Evolutionary conservation across 2,797 vertebrate genomes (phyloP).

Genomic region (Coregonus sp.): DNA sequence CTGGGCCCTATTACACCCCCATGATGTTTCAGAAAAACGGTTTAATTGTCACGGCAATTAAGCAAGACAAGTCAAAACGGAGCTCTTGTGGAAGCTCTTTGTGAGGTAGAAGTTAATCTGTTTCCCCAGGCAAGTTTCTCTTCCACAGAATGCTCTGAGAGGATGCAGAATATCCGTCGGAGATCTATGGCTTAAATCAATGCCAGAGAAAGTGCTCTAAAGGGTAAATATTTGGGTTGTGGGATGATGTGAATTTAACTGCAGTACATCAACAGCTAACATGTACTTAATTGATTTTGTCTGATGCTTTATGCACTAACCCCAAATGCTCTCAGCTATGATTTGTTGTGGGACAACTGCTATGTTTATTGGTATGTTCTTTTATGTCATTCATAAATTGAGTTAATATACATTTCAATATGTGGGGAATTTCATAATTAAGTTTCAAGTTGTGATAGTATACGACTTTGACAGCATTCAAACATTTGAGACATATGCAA

Average conservation of each 20-base stretch:
- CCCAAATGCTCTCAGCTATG: conserved; percentile 9
- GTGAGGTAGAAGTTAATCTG: conserved; percentile 54
- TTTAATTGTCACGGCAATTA: conserved; percentile 74
- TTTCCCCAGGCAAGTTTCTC: conserved; percentile 63
- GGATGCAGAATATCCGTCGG: conserved; percentile 50
- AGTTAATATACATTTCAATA: conserved; percentile 16
- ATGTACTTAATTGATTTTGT: conserved; percentile 18
- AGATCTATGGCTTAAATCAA: conserved; percentile 49
- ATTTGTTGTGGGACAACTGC: conserved; percentile 28
- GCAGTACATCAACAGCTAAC: conserved; percentile 34
- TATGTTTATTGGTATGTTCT: conserved; percentile 13
- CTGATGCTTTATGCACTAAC: conserved; percentile 10
- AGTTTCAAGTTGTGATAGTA: conserved; percentile 12
- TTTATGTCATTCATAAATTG: conserved; percentile 14
- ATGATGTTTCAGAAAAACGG: conserved; percentile 64
- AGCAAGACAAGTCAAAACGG: conserved; percentile 71
- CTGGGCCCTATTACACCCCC: conserved; percentile 33
- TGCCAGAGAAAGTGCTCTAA: conserved; percentile 47
- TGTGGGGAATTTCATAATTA: conserved; percentile 24
- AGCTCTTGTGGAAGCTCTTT: conserved; percentile 48
- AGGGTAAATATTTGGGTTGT: conserved; percentile 57
- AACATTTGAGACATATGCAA: not conserved
- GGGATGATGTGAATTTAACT: conserved; percentile 51
- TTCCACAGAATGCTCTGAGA: conserved; percentile 29
- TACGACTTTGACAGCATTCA: conserved; percentile 22